phyloP scores from a whole-genome alignment of 2,113 vertebrate genomes.

The Phyllopteryx taeniolatus region DNA sequence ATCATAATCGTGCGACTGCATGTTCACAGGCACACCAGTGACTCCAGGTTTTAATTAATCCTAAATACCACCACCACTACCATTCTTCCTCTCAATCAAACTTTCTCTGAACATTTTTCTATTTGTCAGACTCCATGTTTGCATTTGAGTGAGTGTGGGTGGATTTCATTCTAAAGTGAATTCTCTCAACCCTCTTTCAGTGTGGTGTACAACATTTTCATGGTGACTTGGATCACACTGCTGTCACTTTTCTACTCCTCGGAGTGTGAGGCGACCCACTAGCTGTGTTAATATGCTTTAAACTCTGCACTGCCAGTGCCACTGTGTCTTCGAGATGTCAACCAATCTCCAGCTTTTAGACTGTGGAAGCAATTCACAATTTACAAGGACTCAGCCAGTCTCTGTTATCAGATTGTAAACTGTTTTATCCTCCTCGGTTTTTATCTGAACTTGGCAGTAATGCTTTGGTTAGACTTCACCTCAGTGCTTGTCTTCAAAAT shows the following conservation, averaged over 20 bases:
- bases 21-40: conserved; percentile 61
- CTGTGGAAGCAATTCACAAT: not conserved
- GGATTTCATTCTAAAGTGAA: not conserved
- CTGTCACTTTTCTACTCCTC: conserved; percentile 44
- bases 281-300: conserved; percentile 30
- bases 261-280: conserved; percentile 29
- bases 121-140: conserved; percentile 27
- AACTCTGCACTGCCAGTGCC: conserved; percentile 28
- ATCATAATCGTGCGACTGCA: conserved; percentile 44
- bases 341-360: not conserved
- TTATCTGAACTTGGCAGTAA: not conserved
- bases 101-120: conserved; percentile 31
- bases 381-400: not conserved
- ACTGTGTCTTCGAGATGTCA: conserved; percentile 26
- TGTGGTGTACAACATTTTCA: conserved; percentile 29
- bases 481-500: not conserved
- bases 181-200: conserved; percentile 27
- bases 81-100: conserved; percentile 45
- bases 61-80: conserved; percentile 44
- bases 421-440: not conserved
- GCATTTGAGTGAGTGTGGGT: not conserved
- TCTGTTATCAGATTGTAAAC: not conserved
- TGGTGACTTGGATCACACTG: conserved; percentile 32
- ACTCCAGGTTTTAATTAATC: conserved; percentile 72
- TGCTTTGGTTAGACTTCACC: not conserved